Base-by-base conservation (phyloP, 2,888 invertebrate species). In the Pammene fasciana region DNA sequence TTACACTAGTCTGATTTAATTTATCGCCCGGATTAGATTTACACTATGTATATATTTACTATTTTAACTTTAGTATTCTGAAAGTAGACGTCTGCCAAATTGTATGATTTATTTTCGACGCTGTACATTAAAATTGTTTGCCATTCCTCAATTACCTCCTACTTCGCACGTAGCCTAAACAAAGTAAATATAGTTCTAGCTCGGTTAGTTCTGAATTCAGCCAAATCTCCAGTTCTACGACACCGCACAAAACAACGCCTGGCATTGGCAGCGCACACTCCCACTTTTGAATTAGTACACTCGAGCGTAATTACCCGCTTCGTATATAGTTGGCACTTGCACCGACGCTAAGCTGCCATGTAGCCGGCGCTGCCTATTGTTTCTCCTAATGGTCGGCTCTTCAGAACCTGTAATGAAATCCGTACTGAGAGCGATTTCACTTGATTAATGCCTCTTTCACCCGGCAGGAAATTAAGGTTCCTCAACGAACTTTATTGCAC, bases 401-500 rank as follows among this genome's bases (percentile, higher is more conserved):
- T 79, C 80, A 74, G 82, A 82, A 84, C 83, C 78, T 75, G 81
- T 86, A 84, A 86, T 85, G 83, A 86, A 86, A 85, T 82, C 83
- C 80, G 77, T 81, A 81, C 79, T 81, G 78, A 79, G 82, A 82
- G 80, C 79, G 82, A 85, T 86, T 84, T 85, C 78, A 76, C 78
- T 86, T 88, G 87, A 88, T 88, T 86, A 88, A 89, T 88, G 85
- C 75, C 81, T 82, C 81, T 80, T 82, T 83, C 82, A 82, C 80
- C 79, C 79, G 78, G 79, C 76, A 83, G 86, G 86, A 87, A 88
- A 89, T 89, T 86, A 87, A 86, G 86, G 86, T 86, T 84, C 86
- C 85, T 85, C 85, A 86, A 84, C 84, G 82, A 86, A 87, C 82
- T 86, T 87, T 87, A 89, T 88, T 87, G 86, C 88, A 89, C 79